phyloP scores from a whole-genome alignment of 2,888 invertebrate genomes.

The Polydrusus tereticollis region DNA sequence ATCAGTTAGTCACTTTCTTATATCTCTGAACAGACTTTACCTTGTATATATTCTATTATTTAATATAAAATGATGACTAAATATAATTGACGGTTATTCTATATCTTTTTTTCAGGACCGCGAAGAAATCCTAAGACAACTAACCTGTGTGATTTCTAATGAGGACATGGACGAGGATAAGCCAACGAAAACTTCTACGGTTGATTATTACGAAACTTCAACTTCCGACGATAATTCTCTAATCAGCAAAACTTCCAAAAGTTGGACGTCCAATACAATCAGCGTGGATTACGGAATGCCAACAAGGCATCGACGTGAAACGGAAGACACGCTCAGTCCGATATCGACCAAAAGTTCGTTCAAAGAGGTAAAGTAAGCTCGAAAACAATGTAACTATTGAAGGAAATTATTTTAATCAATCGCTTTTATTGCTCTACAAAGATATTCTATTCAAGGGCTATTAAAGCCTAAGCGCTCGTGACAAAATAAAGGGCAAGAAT shows the following conservation, averaged over 20 bases:
- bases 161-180: conserved; percentile 62
- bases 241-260: conserved; percentile 57
- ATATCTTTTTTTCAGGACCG: conserved; percentile 73
- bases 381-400: not conserved
- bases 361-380: conserved; percentile 32
- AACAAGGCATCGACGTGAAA: conserved; percentile 66
- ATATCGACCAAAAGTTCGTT: conserved; percentile 56
- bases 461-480: too few species aligned
- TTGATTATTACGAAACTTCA: conserved; percentile 38
- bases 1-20: too few species aligned
- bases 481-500: too few species aligned
- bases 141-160: conserved; percentile 70
- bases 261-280: conserved; percentile 66
- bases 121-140: conserved; percentile 72
- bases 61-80: too few species aligned
- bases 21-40: too few species aligned
- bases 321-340: conserved; percentile 63
- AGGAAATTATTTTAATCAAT: not conserved
- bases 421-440: not conserved
- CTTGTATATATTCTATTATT: too few species aligned
- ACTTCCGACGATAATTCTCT: conserved; percentile 49
- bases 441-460: not conserved
- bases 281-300: conserved; percentile 64
- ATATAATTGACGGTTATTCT: too few species aligned
- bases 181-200: conserved; percentile 49